Base-by-base conservation (phyloP, 1,140 invertebrate species). In the Saxidomus purpurata region DNA sequence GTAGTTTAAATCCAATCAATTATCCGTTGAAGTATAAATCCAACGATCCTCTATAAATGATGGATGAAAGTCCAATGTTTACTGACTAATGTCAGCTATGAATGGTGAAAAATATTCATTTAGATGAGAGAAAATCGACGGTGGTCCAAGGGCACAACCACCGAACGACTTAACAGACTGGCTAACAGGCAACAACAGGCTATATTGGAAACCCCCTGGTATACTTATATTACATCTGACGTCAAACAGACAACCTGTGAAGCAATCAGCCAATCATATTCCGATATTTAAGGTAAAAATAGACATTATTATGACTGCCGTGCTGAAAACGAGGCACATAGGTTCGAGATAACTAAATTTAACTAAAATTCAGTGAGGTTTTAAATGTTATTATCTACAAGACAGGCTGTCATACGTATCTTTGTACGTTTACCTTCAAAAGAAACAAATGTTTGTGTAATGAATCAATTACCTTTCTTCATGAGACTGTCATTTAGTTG, bases 101-200 rank as follows among this genome's bases (percentile, higher is more conserved):
- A 55, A 63, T 63, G 22, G 25, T 76, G 59, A 82, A 38, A 82
- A 83, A 40, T 77, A 28, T 52, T 79, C 38, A 80, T 89, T 77
- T 90, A 63, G 77, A 83, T 87, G 71, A 81, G 59, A 83, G n/a
- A 77, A 87, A 93, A 92, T 91, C 92, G 93, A 90, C 90, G 92
- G 93, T 93, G 93, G 93, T 91, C 89, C 90, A 92, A 91, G 90
- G 91, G 90, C 91, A 89, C 80, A 91, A 92, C 92, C 93, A 93
- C 92, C 91, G 84, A 76, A 93, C 92, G 92, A 93, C 89, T 85
- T 90, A 34, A 38, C 63, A 80, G 86, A 84, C 84, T 79, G 92
- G 89, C 84, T 86, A 91, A 90, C 91, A 93, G 90, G 93, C 93
- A 94, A 94, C 93, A 93, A 94, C 93, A 93, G 92, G 93, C 91